A percentile compares a stretch with the other conserved stretches of the same genome.
Conservation (phyloP, 2,113 vertebrate genomes). For the Mobula hypostoma region DNA sequence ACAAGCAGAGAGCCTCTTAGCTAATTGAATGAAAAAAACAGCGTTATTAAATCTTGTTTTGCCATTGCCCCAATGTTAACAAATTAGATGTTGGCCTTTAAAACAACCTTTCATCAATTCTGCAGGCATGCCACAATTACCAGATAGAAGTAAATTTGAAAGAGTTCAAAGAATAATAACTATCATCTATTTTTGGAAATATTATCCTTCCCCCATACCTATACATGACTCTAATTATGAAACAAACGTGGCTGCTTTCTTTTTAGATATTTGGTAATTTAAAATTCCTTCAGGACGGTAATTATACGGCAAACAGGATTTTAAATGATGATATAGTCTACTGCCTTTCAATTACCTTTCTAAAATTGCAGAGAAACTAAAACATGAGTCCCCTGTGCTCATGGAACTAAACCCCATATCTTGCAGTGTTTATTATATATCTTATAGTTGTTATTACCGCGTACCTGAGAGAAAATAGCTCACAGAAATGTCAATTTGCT, state of each 20-base stretch:
- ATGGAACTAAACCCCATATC: not conserved
- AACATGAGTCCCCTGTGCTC: no score
- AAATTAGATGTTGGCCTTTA: slow-evolving; percentile 29
- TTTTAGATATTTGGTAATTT: not conserved
- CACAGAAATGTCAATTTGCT: not conserved
- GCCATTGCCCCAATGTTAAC: slow-evolving; percentile 30
- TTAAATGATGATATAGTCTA: not conserved
- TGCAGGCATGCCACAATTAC: slow-evolving; percentile 31
- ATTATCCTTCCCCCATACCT: not conserved
- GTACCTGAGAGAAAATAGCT: not conserved
- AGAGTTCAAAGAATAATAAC: slow-evolving; percentile 32
- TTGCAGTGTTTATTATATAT: not conserved
- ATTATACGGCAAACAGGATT: not conserved
- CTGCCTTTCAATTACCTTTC: not conserved
- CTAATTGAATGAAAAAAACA: slow-evolving; percentile 19
- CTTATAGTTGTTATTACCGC: no score
- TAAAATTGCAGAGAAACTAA: not conserved
- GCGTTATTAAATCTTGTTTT: slow-evolving; percentile 28
- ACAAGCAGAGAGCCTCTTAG: slow-evolving; percentile 22
- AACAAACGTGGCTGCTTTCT: not conserved
- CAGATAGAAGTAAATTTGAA: slow-evolving; percentile 23
- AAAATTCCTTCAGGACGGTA: not conserved
- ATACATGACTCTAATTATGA: not conserved
- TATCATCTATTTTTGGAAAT: slow-evolving; percentile 30
- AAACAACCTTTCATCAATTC: slow-evolving; percentile 28